Base-by-base conservation (phyloP, 1,140 invertebrate genomes). In the Acromyrmex charruanus region DNA sequence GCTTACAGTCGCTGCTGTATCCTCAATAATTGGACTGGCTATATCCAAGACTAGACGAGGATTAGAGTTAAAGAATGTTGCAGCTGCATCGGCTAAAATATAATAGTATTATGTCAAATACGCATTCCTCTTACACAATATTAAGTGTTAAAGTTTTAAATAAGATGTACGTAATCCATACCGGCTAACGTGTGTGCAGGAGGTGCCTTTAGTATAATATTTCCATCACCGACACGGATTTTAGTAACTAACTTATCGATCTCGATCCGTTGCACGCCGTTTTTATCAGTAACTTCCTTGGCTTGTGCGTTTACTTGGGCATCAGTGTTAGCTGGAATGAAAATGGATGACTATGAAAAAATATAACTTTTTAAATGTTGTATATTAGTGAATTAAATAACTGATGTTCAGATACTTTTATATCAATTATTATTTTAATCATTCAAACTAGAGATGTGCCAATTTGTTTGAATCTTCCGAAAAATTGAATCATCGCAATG, bases 1-100 rank as follows among this genome's bases (percentile, higher is more conserved):
- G 61, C 96, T 94, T 21, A 97, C 95, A 4, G 96, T 96, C 1
- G 96, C 96, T 0, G 96, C 95, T 18, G 97, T 97, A 87, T 97
- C 97, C 89, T 97, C 97, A 53, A 97, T 96, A 18, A 97, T 97
- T 14, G 97, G 97, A 92, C 96, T 97, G 7, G 97, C 95, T 65
- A 97, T 96, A 87, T 97, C 97, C 93, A 97, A 92, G 14, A 97
- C 96, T n/a, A 97, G 93, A 21, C 95, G 93, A 2, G 97, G 96
- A 94, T 97, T 97, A 61, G 96, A 95, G 89, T 97, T 97, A 95
- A 97, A 97, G 94, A 97, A 97, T 18, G 95, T 94, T 0, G 95
- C 94, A 5, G 96, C 96, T 55, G 97, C 96, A 55, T 96, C 94
- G 25, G 96, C 97, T 97, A 94, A 61, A 95, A 95, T 90, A 31